Percentiles rank a stretch among this genome's conserved stretches.
These are phyloP conservation scores for Stenodema calcarata DNA, from an alignment of 2,888 invertebrate genomes.

Conservation along the genomic window DNA sequence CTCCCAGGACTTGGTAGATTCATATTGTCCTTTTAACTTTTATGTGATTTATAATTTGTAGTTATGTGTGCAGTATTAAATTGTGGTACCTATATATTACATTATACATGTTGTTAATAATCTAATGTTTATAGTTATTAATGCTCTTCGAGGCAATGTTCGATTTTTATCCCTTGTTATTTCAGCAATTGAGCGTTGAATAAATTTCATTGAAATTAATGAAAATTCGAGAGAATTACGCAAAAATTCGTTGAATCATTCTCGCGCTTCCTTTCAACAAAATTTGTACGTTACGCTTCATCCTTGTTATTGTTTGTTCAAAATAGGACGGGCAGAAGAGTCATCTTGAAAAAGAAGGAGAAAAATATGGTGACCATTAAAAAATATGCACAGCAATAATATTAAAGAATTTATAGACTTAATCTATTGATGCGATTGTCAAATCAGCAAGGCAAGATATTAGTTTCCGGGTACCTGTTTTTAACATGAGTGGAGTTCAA, in stretches of 20 bases:
- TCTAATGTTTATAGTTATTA: conserved; percentile 31
- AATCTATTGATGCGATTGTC: conserved; percentile 7
- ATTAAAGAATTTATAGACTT: conserved; percentile 34
- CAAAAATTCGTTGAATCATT: background rate
- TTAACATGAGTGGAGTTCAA: background rate
- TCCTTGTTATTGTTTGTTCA: background rate
- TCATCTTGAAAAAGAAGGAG: background rate
- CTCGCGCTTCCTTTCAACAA: conserved; percentile 7
- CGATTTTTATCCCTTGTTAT: conserved; percentile 22
- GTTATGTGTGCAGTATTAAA: conserved; percentile 51
- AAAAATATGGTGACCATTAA: conserved; percentile 11
- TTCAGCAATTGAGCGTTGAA: background rate
- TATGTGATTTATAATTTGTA: conserved; percentile 47
- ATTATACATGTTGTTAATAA: conserved; percentile 24
- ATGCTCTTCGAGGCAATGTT: background rate
- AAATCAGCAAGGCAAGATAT: conserved; percentile 26
- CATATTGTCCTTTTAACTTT: conserved; percentile 33
- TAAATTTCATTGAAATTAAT: background rate
- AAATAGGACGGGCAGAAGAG: background rate
- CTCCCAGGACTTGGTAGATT: background rate
- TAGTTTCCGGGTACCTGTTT: conserved; percentile 13
- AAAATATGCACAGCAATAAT: conserved; percentile 47
- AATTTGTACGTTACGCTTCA: background rate
- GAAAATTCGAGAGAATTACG: background rate
- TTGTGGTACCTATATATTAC: conserved; percentile 36